A percentile compares a stretch with the other conserved stretches of the same genome.
phyloP scores from a whole-genome alignment of 2,888 invertebrate species.

The Muschampia staudingeri region DNA sequence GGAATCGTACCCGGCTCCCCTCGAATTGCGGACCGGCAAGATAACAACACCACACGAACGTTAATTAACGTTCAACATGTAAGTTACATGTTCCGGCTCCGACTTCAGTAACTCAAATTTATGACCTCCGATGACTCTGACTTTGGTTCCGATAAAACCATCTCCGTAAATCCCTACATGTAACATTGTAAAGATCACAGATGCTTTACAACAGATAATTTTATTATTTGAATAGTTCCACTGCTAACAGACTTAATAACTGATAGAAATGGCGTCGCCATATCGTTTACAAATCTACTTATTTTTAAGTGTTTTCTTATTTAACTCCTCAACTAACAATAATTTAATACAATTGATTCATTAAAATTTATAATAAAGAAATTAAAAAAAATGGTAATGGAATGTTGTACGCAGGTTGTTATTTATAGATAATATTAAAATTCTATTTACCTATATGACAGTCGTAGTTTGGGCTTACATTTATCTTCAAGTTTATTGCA shows the following conservation, averaged over 20 bases:
- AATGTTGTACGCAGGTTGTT: not conserved
- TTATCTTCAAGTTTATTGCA: too few relatives aligned
- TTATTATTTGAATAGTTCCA: not conserved
- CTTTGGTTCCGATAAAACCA: too few relatives aligned
- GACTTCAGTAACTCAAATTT: too few relatives aligned
- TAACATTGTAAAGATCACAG: conserved; percentile 41
- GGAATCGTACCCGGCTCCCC: too few relatives aligned
- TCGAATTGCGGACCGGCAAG: too few relatives aligned
- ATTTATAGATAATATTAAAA: not conserved
- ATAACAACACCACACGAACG: too few relatives aligned
- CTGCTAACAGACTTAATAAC: conserved; percentile 4
- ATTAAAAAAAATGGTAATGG: not conserved
- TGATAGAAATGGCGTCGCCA: not conserved
- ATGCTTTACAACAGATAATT: conserved; percentile 37
- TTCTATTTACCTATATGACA: too few relatives aligned
- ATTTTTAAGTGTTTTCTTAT: not conserved
- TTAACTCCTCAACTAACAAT: not conserved
- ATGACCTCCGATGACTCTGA: too few relatives aligned
- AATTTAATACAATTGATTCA: not conserved
- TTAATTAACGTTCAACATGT: too few relatives aligned
- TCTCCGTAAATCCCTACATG: not conserved
- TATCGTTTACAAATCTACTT: not conserved
- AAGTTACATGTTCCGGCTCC: too few relatives aligned
- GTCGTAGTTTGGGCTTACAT: too few relatives aligned
- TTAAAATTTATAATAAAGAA: too few relatives aligned